A percentile compares a stretch with the other conserved stretches of the same genome.
Evolutionary conservation across 1,140 invertebrate species (phyloP).

Genomic region (Eulimnadia texana): DNA sequence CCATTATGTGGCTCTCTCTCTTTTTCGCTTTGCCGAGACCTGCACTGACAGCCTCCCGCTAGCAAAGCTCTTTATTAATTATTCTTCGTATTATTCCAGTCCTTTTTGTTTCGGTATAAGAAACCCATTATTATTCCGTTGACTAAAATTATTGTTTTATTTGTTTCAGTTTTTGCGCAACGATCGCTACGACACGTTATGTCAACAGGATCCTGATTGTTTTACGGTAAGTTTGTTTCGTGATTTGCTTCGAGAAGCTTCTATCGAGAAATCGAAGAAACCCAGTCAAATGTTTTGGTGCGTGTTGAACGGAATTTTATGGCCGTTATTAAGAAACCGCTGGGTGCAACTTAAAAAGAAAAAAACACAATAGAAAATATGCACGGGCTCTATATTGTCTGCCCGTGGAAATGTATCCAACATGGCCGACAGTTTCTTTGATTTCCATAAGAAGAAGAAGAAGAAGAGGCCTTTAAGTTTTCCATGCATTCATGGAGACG

Average conservation of each 20-base stretch:
- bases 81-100: background rate
- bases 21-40: background rate
- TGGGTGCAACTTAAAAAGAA: background rate
- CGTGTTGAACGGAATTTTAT: background rate
- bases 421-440: background rate
- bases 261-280: background rate
- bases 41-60: background rate
- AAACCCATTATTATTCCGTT: background rate
- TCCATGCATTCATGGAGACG: background rate
- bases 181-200: slow-evolving; percentile 34
- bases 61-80: background rate
- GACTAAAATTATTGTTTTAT: background rate
- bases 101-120: background rate
- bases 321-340: background rate
- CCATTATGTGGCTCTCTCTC: background rate
- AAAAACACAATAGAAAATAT: too few species aligned
- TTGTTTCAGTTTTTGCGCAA: slow-evolving; percentile 15
- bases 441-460: background rate
- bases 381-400: too few species aligned
- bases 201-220: slow-evolving; percentile 46
- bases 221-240: slow-evolving; percentile 38
- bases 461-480: background rate
- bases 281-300: background rate
- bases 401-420: too few species aligned
- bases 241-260: too few species aligned